Evolutionary conservation across 2,888 invertebrate genomes (phyloP).

Genomic region (Autographa pulchrina): DNA sequence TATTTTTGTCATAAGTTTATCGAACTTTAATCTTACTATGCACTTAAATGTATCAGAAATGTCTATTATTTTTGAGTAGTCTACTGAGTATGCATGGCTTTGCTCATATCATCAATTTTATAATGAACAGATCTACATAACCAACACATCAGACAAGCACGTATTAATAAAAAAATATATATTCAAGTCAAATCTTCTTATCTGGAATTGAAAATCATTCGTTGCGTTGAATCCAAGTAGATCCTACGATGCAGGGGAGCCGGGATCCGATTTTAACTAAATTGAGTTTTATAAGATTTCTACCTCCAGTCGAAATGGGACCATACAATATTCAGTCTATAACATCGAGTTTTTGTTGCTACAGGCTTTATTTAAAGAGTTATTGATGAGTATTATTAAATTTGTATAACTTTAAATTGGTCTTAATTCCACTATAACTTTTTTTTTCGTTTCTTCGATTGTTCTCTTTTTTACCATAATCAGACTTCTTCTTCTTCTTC

Average conservation of each 20-base stretch:
- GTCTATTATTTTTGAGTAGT: not conserved
- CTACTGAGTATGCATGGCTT: not conserved
- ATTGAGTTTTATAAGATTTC: conserved; percentile 80
- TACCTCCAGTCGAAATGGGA: conserved; percentile 53
- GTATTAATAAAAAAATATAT: conserved; percentile 70
- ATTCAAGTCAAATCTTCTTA: conserved; percentile 76
- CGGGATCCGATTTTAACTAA: conserved; percentile 79
- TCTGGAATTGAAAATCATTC: conserved; percentile 82
- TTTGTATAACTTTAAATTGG: no score
- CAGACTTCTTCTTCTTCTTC: no score
- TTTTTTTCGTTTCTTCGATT: no score
- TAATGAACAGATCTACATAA: conserved; percentile 17
- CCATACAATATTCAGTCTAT: conserved; percentile 56
- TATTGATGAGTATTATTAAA: no score
- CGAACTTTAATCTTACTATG: no score
- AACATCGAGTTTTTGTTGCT: conserved; percentile 41
- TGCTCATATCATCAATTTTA: not conserved
- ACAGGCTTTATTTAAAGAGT: conserved; percentile 19
- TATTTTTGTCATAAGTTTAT: no score
- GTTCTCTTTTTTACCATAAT: no score
- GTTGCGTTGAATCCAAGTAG: conserved; percentile 69
- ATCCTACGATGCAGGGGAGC: conserved; percentile 68
- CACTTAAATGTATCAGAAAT: no score
- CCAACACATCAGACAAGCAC: conserved; percentile 43
- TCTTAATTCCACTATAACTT: no score